Conservation (phyloP, 2,888 invertebrate genomes). For the Julus scandinavius region DNA sequence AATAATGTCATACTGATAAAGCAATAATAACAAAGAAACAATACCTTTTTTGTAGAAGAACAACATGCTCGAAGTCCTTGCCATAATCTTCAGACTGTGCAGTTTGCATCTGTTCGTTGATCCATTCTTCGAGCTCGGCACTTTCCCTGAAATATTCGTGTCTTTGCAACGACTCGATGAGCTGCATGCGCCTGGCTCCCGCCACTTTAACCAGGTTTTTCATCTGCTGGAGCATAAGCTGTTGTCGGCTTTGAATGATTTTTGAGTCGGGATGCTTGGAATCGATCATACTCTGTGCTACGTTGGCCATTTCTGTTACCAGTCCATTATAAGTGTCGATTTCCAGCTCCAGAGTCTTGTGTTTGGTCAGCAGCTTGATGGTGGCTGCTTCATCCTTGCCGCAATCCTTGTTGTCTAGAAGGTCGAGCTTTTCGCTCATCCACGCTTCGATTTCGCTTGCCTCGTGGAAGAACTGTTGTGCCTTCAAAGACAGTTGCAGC, state of each 20-base stretch:
- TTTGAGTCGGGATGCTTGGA: slow-evolving; percentile 86
- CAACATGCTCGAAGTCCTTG: slow-evolving; percentile 89
- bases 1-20: not conserved
- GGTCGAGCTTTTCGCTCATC: slow-evolving; percentile 87
- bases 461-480: slow-evolving; percentile 92
- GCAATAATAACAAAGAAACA: not conserved
- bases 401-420: slow-evolving; percentile 83
- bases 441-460: slow-evolving; percentile 92
- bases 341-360: slow-evolving; percentile 92
- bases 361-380: slow-evolving; percentile 91
- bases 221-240: slow-evolving; percentile 78
- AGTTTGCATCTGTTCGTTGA: slow-evolving; percentile 87
- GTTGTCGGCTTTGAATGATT: slow-evolving; percentile 77
- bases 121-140: slow-evolving; percentile 90
- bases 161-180: slow-evolving; percentile 90
- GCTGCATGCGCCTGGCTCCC: slow-evolving; percentile 79
- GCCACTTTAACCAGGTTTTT: slow-evolving; percentile 83
- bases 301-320: slow-evolving; percentile 91
- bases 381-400: slow-evolving; percentile 91
- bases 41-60: slow-evolving; percentile 68
- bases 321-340: slow-evolving; percentile 91
- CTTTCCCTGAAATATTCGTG: slow-evolving; percentile 93
- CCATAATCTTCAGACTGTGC: slow-evolving; percentile 94
- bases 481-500: slow-evolving; percentile 85
- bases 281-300: slow-evolving; percentile 82